Conservation (phyloP, 2,797 vertebrate genomes). For the Micropoecilia bifurca region DNA sequence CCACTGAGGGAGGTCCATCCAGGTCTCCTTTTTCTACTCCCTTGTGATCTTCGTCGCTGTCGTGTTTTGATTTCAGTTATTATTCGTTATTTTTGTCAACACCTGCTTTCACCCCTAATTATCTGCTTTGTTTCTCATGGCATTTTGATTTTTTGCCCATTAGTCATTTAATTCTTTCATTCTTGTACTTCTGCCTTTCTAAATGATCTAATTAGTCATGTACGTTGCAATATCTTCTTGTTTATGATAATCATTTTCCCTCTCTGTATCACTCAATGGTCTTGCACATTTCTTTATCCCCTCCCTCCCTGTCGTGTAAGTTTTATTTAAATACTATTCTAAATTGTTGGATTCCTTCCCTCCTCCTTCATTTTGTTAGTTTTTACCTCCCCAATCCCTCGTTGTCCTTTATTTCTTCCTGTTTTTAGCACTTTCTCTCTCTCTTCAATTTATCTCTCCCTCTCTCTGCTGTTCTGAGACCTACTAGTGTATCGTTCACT, state of each 20-base stretch:
- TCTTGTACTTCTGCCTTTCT: conserved; percentile 11
- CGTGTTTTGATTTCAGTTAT: conserved; percentile 12
- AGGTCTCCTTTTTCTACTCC: conserved; percentile 11
- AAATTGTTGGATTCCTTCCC: neutral
- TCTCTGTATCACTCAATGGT: conserved; percentile 11
- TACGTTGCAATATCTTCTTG: neutral
- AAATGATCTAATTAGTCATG: conserved; percentile 13
- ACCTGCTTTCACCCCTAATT: neutral
- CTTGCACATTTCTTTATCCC: conserved; percentile 15
- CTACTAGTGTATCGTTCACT: conserved; percentile 80
- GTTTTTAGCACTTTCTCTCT: conserved; percentile 53
- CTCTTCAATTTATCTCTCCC: conserved; percentile 38
- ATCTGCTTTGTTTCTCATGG: conserved; percentile 12
- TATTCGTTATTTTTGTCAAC: conserved; percentile 19
- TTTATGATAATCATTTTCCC: conserved; percentile 12
- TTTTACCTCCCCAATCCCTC: conserved; percentile 18
- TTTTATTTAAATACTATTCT: conserved; percentile 1
- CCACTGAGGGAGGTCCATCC: conserved; percentile 37
- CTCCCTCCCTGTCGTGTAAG: conserved; percentile 4
- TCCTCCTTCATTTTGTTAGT: conserved; percentile 25
- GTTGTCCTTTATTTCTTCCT: conserved; percentile 33
- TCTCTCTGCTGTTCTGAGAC: conserved; percentile 64
- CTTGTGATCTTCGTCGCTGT: conserved; percentile 18
- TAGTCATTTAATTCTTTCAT: conserved; percentile 7
- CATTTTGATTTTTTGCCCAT: conserved; percentile 14